Conservation (phyloP, 2,888 invertebrate species). For the Sipha maydis region DNA sequence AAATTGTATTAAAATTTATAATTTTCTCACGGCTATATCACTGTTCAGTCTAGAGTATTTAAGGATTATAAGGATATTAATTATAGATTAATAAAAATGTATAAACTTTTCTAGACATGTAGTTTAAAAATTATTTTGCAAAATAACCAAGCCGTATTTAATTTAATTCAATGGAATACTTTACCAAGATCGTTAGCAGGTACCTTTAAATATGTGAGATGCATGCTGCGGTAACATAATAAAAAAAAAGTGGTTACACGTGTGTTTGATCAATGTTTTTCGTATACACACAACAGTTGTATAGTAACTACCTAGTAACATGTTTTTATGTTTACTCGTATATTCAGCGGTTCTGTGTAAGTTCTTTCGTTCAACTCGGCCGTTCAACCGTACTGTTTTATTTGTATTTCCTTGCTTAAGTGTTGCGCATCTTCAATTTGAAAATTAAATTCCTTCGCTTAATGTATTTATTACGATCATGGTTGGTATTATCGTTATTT, state of each 20-base stretch:
- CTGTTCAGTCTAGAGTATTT: too few species aligned
- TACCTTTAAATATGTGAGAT: not conserved
- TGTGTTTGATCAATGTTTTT: constrained; percentile 9
- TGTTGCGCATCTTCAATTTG: not conserved
- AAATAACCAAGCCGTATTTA: too few species aligned
- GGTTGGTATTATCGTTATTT: too few species aligned
- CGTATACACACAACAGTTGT: not conserved
- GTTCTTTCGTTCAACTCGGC: not conserved
- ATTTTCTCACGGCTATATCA: too few species aligned
- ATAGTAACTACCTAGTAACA: not conserved
- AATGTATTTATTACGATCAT: too few species aligned
- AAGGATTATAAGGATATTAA: too few species aligned
- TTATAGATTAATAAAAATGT: too few species aligned
- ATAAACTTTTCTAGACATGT: too few species aligned
- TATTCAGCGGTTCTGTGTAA: not conserved
- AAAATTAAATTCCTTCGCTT: too few species aligned
- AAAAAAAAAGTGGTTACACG: not conserved
- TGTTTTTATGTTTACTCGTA: not conserved
- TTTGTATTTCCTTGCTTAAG: not conserved
- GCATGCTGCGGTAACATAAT: not conserved
- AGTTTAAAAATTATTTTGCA: too few species aligned
- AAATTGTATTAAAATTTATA: too few species aligned
- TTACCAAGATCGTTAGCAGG: not conserved
- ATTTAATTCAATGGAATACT: too few species aligned
- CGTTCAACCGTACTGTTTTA: not conserved